Percentiles rank a stretch among this genome's conserved stretches.
These are phyloP conservation scores for Dendrocincla fuliginosa DNA, from an alignment of 2,797 vertebrate species.

Conservation along the genomic window DNA sequence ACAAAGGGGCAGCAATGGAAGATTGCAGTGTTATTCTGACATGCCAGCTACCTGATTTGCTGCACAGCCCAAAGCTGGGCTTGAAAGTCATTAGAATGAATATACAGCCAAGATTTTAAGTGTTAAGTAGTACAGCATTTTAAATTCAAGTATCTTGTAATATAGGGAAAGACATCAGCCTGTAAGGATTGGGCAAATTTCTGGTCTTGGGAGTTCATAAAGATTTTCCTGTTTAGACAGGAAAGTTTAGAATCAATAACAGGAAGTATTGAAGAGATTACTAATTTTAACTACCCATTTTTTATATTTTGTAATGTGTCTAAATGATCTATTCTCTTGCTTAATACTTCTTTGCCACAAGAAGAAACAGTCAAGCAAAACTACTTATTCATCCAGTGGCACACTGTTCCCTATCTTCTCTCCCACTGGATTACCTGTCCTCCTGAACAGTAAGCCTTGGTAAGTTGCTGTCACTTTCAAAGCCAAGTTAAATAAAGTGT, in stretches of 20 bases:
- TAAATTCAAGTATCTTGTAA: slow-evolving; percentile 15
- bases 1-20: slow-evolving; percentile 31
- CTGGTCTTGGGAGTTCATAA: not conserved
- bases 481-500: not conserved
- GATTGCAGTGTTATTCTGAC: not conserved
- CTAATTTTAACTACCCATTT: not conserved
- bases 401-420: not conserved
- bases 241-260: not conserved
- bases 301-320: not conserved
- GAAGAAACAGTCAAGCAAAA: not conserved
- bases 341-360: not conserved
- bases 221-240: not conserved
- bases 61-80: slow-evolving; percentile 31
- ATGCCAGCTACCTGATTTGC: slow-evolving; percentile 45
- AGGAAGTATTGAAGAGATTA: not conserved
- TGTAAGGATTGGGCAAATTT: not conserved
- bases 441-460: not conserved
- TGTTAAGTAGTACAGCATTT: slow-evolving; percentile 18
- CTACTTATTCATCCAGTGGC: not conserved
- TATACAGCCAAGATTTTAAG: slow-evolving; percentile 38
- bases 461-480: not conserved
- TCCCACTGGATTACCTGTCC: not conserved
- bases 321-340: not conserved
- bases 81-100: slow-evolving; percentile 55
- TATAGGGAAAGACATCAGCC: not conserved